Base-by-base conservation (phyloP, 2,797 vertebrate species). In the Enteromius radiatus region DNA sequence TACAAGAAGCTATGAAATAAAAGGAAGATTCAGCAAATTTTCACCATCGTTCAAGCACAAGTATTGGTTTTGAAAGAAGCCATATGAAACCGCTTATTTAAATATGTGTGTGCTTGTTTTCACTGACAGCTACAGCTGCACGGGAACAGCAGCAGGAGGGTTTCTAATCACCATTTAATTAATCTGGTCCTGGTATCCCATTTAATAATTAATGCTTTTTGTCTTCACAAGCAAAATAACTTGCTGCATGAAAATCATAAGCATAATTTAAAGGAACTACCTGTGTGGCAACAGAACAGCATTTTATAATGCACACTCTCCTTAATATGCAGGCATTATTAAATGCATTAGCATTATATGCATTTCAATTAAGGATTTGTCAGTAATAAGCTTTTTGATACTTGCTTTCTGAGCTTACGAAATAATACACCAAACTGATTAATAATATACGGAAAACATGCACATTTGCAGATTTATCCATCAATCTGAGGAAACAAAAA, bases 151-250 rank as follows among this genome's bases (percentile, higher is more conserved):
- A 78, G 63, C 76, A 52, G 80, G 45, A 38, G 56, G 65, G 31
- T 31, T 17, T 26, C 31, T 73, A 80, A 81, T 45, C 69, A 15
- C 61, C 2, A 67, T 65, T 64, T 75, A 65, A 82, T 82, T 31
- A 54, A 82, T 82, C n/a, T 9, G 17, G 8, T 74, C 47, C 71
- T 56, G 61, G 15, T 28, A 7, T 49, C 61, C 26, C 5, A 26
- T 56, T 76, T 68, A 69, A 76, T 82, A 56, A 59, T 82, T 45
- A 19, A 76, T 65, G 36, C n/a, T 21, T 49, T 19, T 73, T 19
- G 23, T 49, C n/a, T 68, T 76, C 47, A 45, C 52, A 59, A 65
- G 45, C 1, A 33, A 47, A 71, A 52, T 9, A 38, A 43, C 52
- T 45, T 63, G 56, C 26, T 64, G n/a, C 59, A 81, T 41, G n/a